These are phyloP conservation scores for Manis pentadactyla DNA, from an alignment of 2,797 vertebrate genomes.

Conservation along the genomic window DNA sequence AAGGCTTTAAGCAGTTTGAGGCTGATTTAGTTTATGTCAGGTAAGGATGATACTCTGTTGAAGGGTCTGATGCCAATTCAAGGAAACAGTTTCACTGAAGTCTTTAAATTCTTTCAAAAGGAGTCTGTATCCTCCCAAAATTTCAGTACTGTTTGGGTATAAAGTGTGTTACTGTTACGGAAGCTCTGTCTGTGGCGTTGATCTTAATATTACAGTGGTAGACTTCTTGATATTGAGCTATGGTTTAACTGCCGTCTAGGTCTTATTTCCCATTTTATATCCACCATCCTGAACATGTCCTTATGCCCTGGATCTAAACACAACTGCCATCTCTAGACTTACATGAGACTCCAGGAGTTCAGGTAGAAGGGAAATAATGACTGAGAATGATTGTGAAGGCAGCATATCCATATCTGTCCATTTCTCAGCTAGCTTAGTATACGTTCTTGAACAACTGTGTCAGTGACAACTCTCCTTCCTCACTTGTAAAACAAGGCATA, in stretches of 20 bases:
- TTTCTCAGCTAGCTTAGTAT: not conserved
- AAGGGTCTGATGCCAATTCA: not conserved
- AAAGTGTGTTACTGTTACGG: too few relatives aligned
- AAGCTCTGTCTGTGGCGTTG: fast-evolving
- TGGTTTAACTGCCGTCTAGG: not conserved
- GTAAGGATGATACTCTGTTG: not conserved
- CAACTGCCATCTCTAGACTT: not conserved
- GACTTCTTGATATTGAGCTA: not conserved
- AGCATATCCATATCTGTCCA: not conserved
- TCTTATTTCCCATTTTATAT: conserved; percentile 11
- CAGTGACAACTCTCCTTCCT: not conserved
- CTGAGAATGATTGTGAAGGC: not conserved
- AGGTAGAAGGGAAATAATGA: not conserved
- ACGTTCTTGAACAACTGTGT: not conserved
- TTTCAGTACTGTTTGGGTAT: not conserved
- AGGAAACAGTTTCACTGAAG: not conserved
- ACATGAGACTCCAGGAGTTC: not conserved
- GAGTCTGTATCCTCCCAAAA: not conserved
- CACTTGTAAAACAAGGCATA: not conserved
- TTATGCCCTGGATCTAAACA: not conserved
- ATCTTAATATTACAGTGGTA: not conserved
- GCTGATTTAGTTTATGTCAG: not conserved
- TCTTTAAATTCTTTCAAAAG: not conserved
- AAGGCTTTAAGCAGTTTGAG: not conserved
- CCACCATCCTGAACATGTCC: not conserved